phyloP scores from a whole-genome alignment of 2,888 invertebrate species.

The Pteria penguin region DNA sequence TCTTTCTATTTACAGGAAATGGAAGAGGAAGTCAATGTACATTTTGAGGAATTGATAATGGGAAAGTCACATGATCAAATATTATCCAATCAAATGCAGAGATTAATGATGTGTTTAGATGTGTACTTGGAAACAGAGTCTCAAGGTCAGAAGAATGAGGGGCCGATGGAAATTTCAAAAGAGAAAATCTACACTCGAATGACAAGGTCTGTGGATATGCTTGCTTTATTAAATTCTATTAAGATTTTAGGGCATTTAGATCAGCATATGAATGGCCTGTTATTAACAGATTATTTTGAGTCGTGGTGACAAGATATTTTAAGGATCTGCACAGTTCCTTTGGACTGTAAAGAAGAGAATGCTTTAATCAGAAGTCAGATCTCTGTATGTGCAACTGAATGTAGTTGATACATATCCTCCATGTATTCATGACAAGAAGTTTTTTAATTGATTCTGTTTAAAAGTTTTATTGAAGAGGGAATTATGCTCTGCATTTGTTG shows the following conservation, averaged over 20 bases:
- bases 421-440: no score
- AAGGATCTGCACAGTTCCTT: no score
- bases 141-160: constrained; percentile 82
- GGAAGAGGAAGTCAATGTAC: constrained; percentile 87
- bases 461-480: no score
- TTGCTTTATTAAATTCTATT: background rate
- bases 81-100: constrained; percentile 88
- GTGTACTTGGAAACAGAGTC: constrained; percentile 88
- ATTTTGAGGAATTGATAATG: constrained; percentile 78
- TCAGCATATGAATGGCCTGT: background rate
- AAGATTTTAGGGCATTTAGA: background rate
- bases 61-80: constrained; percentile 82
- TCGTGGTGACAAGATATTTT: no score
- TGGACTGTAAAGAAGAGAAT: no score
- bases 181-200: constrained; percentile 87
- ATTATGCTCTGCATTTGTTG: no score
- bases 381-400: no score
- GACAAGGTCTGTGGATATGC: constrained; percentile 63
- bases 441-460: no score
- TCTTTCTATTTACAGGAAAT: constrained; percentile 84
- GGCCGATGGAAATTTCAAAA: constrained; percentile 85
- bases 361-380: no score
- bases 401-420: no score
- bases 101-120: constrained; percentile 90
- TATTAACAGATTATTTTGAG: no score